Evolutionary conservation across 53 echinoderm and acorn worm genomes (phyloP).

Genomic region (Holothuria scabra): DNA sequence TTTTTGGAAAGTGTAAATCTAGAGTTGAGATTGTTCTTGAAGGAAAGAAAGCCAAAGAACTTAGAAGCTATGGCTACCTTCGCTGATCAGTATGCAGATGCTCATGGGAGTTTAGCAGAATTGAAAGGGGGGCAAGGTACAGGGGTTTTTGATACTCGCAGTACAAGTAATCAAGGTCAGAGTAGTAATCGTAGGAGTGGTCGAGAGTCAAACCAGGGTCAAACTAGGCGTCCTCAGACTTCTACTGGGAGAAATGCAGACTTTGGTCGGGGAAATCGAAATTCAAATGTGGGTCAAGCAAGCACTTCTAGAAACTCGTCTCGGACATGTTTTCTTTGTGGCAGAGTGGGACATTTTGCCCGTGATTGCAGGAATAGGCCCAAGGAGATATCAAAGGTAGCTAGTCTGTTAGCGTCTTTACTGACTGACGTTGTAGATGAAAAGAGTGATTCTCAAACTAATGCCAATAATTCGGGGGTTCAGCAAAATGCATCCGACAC

Average conservation of each 20-base stretch:
- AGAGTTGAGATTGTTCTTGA: no score
- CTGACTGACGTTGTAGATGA: neutral
- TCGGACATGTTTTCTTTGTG: neutral
- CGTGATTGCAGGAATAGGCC: slow-evolving; percentile 3
- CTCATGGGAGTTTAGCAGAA: neutral
- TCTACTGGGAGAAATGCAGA: neutral
- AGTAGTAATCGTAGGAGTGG: neutral
- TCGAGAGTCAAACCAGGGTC: neutral
- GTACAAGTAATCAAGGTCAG: neutral
- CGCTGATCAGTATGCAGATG: slow-evolving; percentile 6
- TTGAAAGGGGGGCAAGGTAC: no score
- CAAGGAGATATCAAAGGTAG: slow-evolving; percentile 2
- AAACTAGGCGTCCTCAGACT: neutral
- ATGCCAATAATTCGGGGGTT: no score
- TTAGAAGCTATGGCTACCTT: neutral
- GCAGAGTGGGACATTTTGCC: neutral
- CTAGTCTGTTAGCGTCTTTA: neutral
- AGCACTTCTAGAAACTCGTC: neutral
- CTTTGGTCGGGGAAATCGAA: neutral
- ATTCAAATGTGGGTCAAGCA: no score
- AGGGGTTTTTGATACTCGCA: no score
- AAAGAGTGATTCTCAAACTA: no score
- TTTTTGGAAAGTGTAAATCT: slow-evolving; percentile 24
- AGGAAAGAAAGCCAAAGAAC: neutral
- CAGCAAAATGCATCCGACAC: no score